Evolutionary conservation across 2,113 vertebrate genomes (phyloP), one percentile per base, ranked within the genome.

Genomic region (Turnix velox): DNA sequence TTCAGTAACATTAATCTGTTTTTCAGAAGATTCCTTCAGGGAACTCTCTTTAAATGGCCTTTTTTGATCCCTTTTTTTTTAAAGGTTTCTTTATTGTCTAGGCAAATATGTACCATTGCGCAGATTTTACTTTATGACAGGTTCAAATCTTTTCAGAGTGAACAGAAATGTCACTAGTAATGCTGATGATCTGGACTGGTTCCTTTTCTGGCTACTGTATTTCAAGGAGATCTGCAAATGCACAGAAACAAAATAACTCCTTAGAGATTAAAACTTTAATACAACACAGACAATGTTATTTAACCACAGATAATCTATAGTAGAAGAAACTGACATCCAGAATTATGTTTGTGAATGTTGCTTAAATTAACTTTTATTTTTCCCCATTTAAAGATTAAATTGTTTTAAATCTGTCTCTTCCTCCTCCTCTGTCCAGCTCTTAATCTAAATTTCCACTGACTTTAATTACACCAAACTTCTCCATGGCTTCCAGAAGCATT

Each of bases 141-240:
- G 1, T 30, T 76, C 28, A 80, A 42, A 73, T 12, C 7, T 13
- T 71, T 46, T 54, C 62, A 19, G 66, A 78, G 4, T 43, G 30
- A 80, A 42, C 4, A 73, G 40, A 25, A 81, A 52, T 10, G 1
- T 6, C 10, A 67, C 14, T 74, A 4, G 31, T 40, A 12, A 58
- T 67, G 23, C 12, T 39, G 8, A 42, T 19, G 7, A 49, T 18
- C 9, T 19, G 4, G 8, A 65, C 11, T 0, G 0, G 2, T 74
- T 77, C 6, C 8, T 62, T 73, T 55, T 59, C 20, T 61, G 22
- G 15, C 18, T 17, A 68, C 3, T 80, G 4, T 46, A 87, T 75
- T 76, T 72, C 30, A 63, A 67, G 6, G 30, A 58, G 8, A 63
- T 78, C 49, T 55, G 12, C 10, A 88, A 82, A 83, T 37, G 12